These are phyloP conservation scores for Esox masquinongy DNA, from an alignment of 2,797 vertebrate genomes.

Conservation along the genomic window DNA sequence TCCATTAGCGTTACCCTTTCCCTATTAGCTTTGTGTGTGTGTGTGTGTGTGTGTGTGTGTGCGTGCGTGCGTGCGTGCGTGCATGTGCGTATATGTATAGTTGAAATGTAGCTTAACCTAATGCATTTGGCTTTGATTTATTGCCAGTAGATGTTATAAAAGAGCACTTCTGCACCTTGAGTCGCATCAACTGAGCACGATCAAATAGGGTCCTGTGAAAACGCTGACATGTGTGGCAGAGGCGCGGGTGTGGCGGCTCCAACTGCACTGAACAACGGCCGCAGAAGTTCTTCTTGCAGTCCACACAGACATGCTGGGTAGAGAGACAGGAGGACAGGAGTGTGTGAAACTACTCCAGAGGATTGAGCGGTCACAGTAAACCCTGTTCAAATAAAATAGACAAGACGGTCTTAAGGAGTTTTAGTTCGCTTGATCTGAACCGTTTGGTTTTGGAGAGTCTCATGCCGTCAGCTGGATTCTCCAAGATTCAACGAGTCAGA, in stretches of 20 bases:
- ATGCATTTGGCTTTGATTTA: neutral
- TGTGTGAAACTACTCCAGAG: neutral
- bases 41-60: too few species aligned
- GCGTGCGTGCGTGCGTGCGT: too few species aligned
- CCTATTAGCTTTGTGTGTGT: neutral
- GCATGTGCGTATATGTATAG: neutral
- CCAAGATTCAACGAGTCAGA: too few species aligned
- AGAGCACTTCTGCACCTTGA: constrained; percentile 66
- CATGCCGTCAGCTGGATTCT: too few species aligned
- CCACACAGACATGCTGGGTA: constrained; percentile 55
- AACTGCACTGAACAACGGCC: constrained; percentile 50
- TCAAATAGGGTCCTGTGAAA: constrained; percentile 55
- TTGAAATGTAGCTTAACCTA: neutral
- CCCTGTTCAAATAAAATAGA: too few species aligned
- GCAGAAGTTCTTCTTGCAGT: constrained; percentile 63
- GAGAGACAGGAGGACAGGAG: constrained; percentile 26
- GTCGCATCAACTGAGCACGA: constrained; percentile 58
- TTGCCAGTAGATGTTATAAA: neutral
- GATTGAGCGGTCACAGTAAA: neutral
- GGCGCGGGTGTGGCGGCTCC: constrained; percentile 36
- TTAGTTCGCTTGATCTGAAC: too few species aligned
- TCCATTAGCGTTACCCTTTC: neutral
- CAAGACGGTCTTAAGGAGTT: too few species aligned
- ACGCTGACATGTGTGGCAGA: constrained; percentile 57
- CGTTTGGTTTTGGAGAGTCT: too few species aligned